Base-by-base conservation (phyloP, 1,140 invertebrate species). In the Drosophila quadrilineata region DNA sequence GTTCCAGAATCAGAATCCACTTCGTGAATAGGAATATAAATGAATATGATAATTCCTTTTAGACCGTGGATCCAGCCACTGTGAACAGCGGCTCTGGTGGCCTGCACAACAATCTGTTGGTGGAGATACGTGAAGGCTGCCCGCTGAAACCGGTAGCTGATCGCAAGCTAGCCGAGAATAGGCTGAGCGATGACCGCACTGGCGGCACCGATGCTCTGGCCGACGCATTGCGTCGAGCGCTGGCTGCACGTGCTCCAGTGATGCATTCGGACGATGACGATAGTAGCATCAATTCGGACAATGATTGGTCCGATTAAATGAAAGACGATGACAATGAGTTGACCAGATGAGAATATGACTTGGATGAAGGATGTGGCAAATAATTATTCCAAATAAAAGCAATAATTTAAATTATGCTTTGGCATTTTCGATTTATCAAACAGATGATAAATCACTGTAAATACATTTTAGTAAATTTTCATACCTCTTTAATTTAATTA, bases 41-140 rank as follows among this genome's bases (percentile, higher is more conserved):
- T 54, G 24, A 21, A 16, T 31, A 12, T 19, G 0, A 3, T 1
- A 29, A 35, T 50, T 89, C 21, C 76, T 65, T 90, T 19, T 82
- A 94, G 93, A 92, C 93, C 79, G 91, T 94, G 16, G 93, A 93
- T 48, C 90, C 91, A 14, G 86, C 89, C 6, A 90, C 89, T 68
- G 65, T 62, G 12, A 54, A 90, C 82, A 74, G 84, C 69, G 49
- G 72, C 64, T 67, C 75, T 35, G 65, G 64, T 41, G 92, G 94
- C 71, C 87, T 92, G 3, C 91, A 95, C 69, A 94, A 92, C 75
- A 93, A 96, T 86, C 90, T 97, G 35, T 90, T 98, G 60, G 93
- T 93, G 77, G 93, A 96, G 85, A 98, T 97, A 71, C 91, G 95
- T 66, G 93, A 93, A 88, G 96, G 96, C 46, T 91, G 94, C 43